phyloP scores from a whole-genome alignment of 2,888 invertebrate genomes.

The Apoda limacodes region DNA sequence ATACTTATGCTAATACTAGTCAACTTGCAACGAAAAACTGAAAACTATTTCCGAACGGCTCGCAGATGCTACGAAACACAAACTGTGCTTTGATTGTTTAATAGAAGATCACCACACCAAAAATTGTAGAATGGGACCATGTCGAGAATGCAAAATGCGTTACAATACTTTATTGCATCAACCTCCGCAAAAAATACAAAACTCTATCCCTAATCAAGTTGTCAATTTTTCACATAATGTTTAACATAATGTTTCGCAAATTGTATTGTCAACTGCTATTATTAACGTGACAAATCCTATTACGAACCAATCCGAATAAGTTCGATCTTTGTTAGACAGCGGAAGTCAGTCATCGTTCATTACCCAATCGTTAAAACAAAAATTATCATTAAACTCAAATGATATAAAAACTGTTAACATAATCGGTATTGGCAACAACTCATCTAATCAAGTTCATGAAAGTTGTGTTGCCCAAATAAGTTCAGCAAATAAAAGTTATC shows the following conservation, averaged over 20 bases:
- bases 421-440: constrained; percentile 17
- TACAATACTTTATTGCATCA: constrained; percentile 15
- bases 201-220: neutral
- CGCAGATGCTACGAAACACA: constrained; percentile 10
- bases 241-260: constrained; percentile 1
- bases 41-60: constrained; percentile 9
- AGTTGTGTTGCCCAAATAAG: constrained; percentile 12
- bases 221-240: too few species aligned
- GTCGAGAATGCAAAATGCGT: constrained; percentile 10
- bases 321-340: constrained; percentile 13
- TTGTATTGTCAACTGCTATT: constrained; percentile 13
- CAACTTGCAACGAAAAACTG: too few species aligned
- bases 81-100: constrained; percentile 15
- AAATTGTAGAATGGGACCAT: constrained; percentile 12
- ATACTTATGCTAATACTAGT: too few species aligned
- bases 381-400: constrained; percentile 7
- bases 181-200: neutral
- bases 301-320: constrained; percentile 6
- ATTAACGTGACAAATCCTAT: constrained; percentile 16
- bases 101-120: constrained; percentile 13
- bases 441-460: constrained; percentile 11
- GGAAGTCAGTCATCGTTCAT: constrained; percentile 15
- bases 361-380: constrained; percentile 4
- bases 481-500: constrained; percentile 8
- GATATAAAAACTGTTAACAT: constrained; percentile 9